Percentiles rank a stretch among this genome's conserved stretches.
Conservation (phyloP, 2,113 vertebrate species). For the Bubo blakistoni region DNA sequence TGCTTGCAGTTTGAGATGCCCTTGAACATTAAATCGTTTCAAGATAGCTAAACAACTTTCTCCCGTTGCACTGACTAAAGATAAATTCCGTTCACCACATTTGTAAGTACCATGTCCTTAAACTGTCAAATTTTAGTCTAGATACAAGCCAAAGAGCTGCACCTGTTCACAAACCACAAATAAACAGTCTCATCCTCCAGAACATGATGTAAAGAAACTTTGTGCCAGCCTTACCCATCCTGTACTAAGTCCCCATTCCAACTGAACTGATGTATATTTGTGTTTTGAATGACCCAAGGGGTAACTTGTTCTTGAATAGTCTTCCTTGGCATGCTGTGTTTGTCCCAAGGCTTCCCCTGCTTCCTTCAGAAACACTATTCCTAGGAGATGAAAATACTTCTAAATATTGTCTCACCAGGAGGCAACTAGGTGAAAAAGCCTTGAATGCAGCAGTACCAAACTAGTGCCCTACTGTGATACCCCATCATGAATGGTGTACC, state of each 20-base stretch:
- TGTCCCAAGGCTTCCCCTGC: neutral
- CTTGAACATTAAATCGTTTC: neutral
- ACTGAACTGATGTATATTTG: neutral
- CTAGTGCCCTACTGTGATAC: accelerated
- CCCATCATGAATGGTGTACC: neutral
- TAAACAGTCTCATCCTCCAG: neutral
- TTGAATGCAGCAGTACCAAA: neutral
- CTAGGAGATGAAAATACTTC: neutral
- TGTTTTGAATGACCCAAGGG: neutral
- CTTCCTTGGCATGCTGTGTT: neutral
- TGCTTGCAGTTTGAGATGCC: neutral
- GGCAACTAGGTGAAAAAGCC: neutral
- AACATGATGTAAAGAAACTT: neutral
- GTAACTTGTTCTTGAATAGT: neutral
- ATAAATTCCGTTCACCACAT: neutral
- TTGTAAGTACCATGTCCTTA: neutral
- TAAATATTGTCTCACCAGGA: neutral
- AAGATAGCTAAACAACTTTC: neutral
- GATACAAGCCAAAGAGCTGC: neutral
- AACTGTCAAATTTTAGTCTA: neutral
- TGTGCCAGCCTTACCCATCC: neutral
- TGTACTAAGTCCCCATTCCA: neutral
- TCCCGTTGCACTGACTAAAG: neutral
- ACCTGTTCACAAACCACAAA: neutral
- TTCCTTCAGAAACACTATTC: neutral